Conservation (phyloP, 1,140 invertebrate genomes). For the Nephotettix cincticeps region DNA sequence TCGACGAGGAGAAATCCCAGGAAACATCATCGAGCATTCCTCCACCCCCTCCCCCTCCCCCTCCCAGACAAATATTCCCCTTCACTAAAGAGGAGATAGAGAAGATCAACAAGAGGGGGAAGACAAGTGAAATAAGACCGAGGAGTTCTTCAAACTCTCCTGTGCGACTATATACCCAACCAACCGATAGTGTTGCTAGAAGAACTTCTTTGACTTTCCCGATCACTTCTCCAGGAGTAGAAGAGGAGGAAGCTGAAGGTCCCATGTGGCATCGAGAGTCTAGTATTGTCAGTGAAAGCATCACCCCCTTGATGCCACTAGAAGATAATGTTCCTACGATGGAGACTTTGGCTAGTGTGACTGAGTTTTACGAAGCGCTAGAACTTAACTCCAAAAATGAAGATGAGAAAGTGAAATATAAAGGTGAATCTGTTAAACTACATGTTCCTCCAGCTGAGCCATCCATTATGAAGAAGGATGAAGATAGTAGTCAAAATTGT, state of each 20-base stretch:
- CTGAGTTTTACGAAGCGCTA: not conserved
- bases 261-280: constrained; percentile 1
- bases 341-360: constrained; percentile 5
- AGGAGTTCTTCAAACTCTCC: constrained; percentile 21
- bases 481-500: constrained; percentile 16
- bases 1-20: not conserved
- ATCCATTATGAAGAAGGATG: not conserved
- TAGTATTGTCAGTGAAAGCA: not conserved
- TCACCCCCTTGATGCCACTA: not conserved
- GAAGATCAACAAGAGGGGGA: constrained; percentile 28
- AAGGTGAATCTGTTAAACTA: constrained; percentile 23
- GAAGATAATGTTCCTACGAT: constrained; percentile 7
- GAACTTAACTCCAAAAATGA: not conserved
- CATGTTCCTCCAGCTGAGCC: constrained; percentile 9
- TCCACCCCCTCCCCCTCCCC: constrained; percentile 36
- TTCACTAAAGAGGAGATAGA: constrained; percentile 37
- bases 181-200: not conserved
- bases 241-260: not conserved
- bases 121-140: not conserved
- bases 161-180: not conserved
- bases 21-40: not conserved
- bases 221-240: not conserved
- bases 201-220: not conserved
- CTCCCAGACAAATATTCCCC: constrained; percentile 41
- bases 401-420: not conserved